Evolutionary conservation across 2,888 invertebrate genomes (phyloP), one percentile per base, ranked within the genome.

Genomic region (Aspidiotus destructor): DNA sequence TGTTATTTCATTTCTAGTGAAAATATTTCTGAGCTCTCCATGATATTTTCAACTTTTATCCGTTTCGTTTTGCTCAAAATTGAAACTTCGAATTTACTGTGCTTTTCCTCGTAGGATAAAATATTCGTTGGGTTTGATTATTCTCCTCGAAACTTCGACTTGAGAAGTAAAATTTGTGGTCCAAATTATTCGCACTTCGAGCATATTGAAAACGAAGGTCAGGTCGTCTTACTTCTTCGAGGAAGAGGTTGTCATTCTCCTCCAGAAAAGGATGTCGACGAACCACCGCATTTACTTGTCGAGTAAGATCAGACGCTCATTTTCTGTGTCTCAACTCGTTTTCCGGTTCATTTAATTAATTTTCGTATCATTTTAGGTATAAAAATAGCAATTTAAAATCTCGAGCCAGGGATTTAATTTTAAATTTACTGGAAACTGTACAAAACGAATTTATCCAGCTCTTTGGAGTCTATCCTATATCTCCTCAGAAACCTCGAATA

Each of bases 351-450:
- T 28, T 28, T 28, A 69, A 3, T 1, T 55, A 10, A 11, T 58
- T 58, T 58, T 55, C 6, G 58, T 48, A 40, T 52, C n/a, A 54
- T 16, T 73, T 9, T 74, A 84, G 84, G 75, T 89, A 89, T 79
- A 82, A 85, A 11, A 84, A 85, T 73, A 80, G 83, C 41, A 84
- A 86, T 73, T 85, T 86, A 60, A 77, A 87, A 55, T 83, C 85
- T 71, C 85, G 84, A 73, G 88, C 88, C 15, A 84, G 86, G 74
- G 85, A 86, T 72, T 77, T 89, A 68, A 86, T 88, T 13, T 84
- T 86, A 74, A 89, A 89, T 77, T 80, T 90, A 61, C 86, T 89
- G 73, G 87, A 89, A 78, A 89, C 89, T 7, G 85, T 90, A 77
- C 83, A 86, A 72, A 79, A 80, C 69, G 81, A 81, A 72, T 77